phyloP scores from a whole-genome alignment of 2,797 vertebrate species.

The Heterohyrax brucei region DNA sequence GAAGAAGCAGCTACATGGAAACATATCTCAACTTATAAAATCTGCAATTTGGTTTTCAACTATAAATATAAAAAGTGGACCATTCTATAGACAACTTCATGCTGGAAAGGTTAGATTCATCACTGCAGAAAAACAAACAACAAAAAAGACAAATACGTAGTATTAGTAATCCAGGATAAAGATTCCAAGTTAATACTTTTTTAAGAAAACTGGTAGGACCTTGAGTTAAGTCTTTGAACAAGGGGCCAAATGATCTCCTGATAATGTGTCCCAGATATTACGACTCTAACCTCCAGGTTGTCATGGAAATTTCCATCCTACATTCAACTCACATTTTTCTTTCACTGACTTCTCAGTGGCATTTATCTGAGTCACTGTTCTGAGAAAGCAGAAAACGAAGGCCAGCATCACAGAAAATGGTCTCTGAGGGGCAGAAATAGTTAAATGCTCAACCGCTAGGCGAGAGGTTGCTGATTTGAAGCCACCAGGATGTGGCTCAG shows the following conservation, averaged over 20 bases:
- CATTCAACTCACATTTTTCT: conserved; percentile 17
- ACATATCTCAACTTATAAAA: conserved; percentile 92
- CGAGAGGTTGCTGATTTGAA: neutral
- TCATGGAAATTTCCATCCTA: conserved; percentile 42
- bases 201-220: conserved; percentile 65
- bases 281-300: conserved; percentile 59
- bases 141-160: conserved; percentile 86
- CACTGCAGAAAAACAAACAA: conserved; percentile 97
- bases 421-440: neutral
- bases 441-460: neutral
- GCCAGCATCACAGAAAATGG: conserved; percentile 10
- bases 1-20: conserved; percentile 95
- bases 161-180: conserved; percentile 84
- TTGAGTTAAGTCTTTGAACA: conserved; percentile 23
- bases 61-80: conserved; percentile 98
- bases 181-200: conserved; percentile 67
- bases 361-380: conserved; percentile 21
- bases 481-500: neutral
- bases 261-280: neutral
- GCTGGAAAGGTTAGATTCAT: conserved; percentile 97
- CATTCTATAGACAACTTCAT: conserved; percentile 99
- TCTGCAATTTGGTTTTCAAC: conserved; percentile 92
- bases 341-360: conserved; percentile 41
- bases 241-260: neutral
- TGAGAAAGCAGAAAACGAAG: conserved; percentile 83